Conservation (phyloP, 1,140 invertebrate species). For the Globodera rostochiensis region DNA sequence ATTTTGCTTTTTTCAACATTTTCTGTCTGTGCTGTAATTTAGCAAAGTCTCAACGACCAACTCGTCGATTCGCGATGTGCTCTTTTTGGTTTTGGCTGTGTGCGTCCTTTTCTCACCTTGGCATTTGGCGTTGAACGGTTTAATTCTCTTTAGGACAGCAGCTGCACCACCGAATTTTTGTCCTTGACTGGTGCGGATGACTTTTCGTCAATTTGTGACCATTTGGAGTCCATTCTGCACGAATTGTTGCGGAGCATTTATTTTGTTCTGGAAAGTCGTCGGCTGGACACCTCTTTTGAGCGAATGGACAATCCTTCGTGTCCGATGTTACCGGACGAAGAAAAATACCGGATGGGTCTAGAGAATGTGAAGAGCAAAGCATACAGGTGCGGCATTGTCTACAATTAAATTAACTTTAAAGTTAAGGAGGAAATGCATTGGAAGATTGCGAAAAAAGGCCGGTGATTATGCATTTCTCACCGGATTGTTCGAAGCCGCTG, state of each 20-base stretch:
- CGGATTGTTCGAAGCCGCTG: constrained; percentile 52
- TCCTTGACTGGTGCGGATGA: constrained; percentile 44
- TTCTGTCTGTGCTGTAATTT: constrained; percentile 10
- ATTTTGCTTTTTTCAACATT: not conserved
- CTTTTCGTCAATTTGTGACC: constrained; percentile 31
- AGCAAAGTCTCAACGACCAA: constrained; percentile 43
- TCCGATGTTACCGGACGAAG: constrained; percentile 58
- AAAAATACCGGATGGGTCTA: constrained; percentile 56
- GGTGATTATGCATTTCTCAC: constrained; percentile 60
- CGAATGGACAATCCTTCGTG: constrained; percentile 52
- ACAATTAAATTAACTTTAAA: constrained; percentile 6
- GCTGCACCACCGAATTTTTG: constrained; percentile 37
- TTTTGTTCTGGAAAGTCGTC: constrained; percentile 56
- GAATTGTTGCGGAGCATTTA: constrained; percentile 61
- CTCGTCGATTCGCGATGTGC: constrained; percentile 56
- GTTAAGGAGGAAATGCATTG: constrained; percentile 58
- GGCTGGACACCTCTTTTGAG: constrained; percentile 58
- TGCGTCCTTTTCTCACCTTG: constrained; percentile 18
- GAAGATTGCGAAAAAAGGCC: constrained; percentile 58
- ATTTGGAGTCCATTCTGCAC: constrained; percentile 54
- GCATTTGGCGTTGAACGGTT: constrained; percentile 5
- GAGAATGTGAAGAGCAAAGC: constrained; percentile 58
- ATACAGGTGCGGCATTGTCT: constrained; percentile 38
- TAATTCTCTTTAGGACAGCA: constrained; percentile 18
- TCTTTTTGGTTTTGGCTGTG: constrained; percentile 48